Evolutionary conservation across 2,888 invertebrate species (phyloP), one percentile per base, ranked within the genome.

Genomic region (Reticulitermes lucifugus): DNA sequence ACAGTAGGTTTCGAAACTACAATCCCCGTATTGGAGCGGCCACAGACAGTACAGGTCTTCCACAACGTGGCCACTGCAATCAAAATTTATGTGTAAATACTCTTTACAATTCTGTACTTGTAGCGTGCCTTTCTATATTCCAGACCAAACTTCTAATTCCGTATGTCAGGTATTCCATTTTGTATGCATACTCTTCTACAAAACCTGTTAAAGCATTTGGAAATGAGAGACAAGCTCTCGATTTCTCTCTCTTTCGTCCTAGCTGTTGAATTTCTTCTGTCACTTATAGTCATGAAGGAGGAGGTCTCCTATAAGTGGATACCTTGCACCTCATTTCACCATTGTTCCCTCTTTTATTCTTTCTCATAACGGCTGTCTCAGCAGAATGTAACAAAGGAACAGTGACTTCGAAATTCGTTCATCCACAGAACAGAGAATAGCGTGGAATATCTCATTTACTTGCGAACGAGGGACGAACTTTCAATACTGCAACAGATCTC

Each of bases 311-410:
- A 75, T 43, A 75, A 75, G 75, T 43, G 75, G 75, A 46, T 51
- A 77, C 46, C 22, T 46, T 9, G 46, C 77, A 77, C 77, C 51
- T 77, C 77, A 77, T 77, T 77, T 77, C 77, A 77, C 77, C 46
- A 46, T 77, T 77, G 46, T 22, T 46, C 41, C 77, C n/a, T 46
- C 77, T 46, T 77, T 73, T 41, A 73, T 73, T 35, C 73, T 73
- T 73, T 46, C 41, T 46, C 46, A 77, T 22, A 77, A 46, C 46
- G 77, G 77, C 75, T 75, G 75, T 75, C 75, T 75, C 75, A 75
- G 77, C 77, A 77, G 43, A n/a, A n/a, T 46, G 77, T 77, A 77
- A 77, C 77, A 77, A 77, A 77, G 46, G 46, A 21, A 71, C 7
- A 25, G 71, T 9, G n/a, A 73, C 73, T 73, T 73, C 21, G 35